Base-by-base conservation (phyloP, 2,113 vertebrate species). In the Petroica traversi region DNA sequence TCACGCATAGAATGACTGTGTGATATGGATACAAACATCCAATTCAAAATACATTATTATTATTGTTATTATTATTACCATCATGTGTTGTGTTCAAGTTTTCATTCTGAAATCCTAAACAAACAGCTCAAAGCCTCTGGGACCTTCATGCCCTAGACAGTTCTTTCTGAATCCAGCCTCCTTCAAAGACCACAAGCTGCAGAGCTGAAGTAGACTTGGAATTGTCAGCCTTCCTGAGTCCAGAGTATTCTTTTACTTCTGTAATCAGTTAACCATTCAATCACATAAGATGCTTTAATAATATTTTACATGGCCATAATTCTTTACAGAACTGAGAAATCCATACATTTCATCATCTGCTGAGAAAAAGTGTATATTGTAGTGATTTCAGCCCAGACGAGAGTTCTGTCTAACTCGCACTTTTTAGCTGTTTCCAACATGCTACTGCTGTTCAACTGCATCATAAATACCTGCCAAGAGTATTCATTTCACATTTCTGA, bases 271-370 rank as follows among this genome's bases (percentile, higher is more conserved):
- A 97, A 96, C 77, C 81, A 89, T 90, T 97, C 84, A 96, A 59
- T 93, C 88, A 96, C 85, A 67, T 94, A 97, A 91, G 36, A 95
- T 76, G 72, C 33, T 97, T 96, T 97, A 98, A 97, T 94, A 97
- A 95, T 86, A 95, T 83, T 97, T 95, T 93, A 96, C 74, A 94
- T 89, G 93, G 95, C 95, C 82, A 81, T 94, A 96, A 78, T 96
- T 97, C 95, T 97, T 98, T 80, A 94, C 81, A 74, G 97, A 97
- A 71, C 66, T 80, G 64, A 71, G 86, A 76, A 95, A 93, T 61
- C 87, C 93, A 88, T 17, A 85, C 49, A 76, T 75, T 88, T 48
- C n/a, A 79, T 85, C 76, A 62, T 66, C 73, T 87, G 68, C 78
- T 73, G 63, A 88, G 63, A 72, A 94, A 67, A 89, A 86, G 59